A percentile compares a stretch with the other conserved stretches of the same genome.
phyloP scores from a whole-genome alignment of 2,113 vertebrate genomes.

The Falcunculus frontatus region DNA sequence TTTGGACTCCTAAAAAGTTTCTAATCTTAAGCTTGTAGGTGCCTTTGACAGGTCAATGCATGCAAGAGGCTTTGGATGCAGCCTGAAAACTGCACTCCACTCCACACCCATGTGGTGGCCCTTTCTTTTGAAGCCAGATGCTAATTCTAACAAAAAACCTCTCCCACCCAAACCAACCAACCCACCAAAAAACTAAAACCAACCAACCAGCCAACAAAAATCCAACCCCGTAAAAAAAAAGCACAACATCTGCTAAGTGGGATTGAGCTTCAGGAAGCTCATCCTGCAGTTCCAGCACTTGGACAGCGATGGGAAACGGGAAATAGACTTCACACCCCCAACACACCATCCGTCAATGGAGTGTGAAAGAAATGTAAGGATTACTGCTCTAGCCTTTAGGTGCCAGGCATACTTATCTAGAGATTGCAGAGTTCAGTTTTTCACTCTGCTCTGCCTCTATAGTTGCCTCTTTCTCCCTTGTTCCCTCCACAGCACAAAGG shows the following conservation, averaged over 20 bases:
- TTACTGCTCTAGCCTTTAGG: slow-evolving; percentile 5
- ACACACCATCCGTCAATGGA: slow-evolving; percentile 24
- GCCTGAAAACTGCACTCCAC: not conserved
- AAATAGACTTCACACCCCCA: slow-evolving; percentile 3
- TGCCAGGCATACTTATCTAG: slow-evolving; percentile 8
- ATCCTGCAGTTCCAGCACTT: slow-evolving; percentile 38
- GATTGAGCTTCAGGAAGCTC: not conserved
- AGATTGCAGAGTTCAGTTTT: slow-evolving; percentile 6
- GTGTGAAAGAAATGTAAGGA: slow-evolving; percentile 40
- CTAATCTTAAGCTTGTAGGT: not conserved
- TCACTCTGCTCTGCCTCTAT: not conserved
- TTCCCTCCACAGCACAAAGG: not conserved
- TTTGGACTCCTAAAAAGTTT: not conserved
- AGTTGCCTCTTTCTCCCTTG: not conserved
- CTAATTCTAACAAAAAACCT: not conserved
- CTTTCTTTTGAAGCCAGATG: not conserved
- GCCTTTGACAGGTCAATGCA: not conserved
- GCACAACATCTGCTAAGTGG: not conserved
- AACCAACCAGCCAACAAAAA: not conserved
- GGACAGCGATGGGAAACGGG: slow-evolving; percentile 24
- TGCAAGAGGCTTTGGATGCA: not conserved
- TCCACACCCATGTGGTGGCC: not conserved
- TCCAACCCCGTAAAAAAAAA: not conserved
- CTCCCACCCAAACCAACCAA: not conserved
- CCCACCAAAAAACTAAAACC: not conserved